A percentile compares a stretch with the other conserved stretches of the same genome.
phyloP scores from a whole-genome alignment of 2,888 invertebrate genomes.

The Antheraea assamensis region DNA sequence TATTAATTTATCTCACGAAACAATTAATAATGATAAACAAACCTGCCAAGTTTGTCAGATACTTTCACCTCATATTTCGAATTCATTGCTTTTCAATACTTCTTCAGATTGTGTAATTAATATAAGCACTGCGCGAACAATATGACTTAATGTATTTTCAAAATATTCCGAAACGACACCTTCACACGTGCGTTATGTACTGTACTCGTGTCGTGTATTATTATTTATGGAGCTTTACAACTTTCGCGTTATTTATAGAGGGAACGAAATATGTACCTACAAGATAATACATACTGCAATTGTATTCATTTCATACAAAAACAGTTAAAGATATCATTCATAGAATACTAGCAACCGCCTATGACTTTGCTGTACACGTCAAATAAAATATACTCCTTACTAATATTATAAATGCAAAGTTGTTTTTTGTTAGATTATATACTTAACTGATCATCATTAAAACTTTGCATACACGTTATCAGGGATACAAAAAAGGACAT shows the following conservation, averaged over 20 bases:
- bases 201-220: constrained; percentile 40
- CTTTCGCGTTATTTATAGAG: constrained; percentile 33
- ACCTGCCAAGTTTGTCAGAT: constrained; percentile 70
- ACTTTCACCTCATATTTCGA: constrained; percentile 56
- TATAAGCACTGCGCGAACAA: not conserved
- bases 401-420: no score
- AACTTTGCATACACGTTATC: no score
- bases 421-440: no score
- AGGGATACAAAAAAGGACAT: no score
- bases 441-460: no score
- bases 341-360: not conserved
- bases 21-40: constrained; percentile 30
- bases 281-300: not conserved
- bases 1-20: not conserved
- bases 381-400: no score
- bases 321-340: not conserved
- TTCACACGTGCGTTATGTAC: constrained; percentile 35
- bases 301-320: not conserved
- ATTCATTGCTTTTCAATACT: constrained; percentile 38
- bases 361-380: no score
- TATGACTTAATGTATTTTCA: not conserved
- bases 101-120: not conserved
- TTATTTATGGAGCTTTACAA: constrained; percentile 31
- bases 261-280: not conserved
- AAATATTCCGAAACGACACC: not conserved